A percentile compares a stretch with the other conserved stretches of the same genome.
Conservation (phyloP, 2,113 vertebrate species). For the Pluvialis apricaria region DNA sequence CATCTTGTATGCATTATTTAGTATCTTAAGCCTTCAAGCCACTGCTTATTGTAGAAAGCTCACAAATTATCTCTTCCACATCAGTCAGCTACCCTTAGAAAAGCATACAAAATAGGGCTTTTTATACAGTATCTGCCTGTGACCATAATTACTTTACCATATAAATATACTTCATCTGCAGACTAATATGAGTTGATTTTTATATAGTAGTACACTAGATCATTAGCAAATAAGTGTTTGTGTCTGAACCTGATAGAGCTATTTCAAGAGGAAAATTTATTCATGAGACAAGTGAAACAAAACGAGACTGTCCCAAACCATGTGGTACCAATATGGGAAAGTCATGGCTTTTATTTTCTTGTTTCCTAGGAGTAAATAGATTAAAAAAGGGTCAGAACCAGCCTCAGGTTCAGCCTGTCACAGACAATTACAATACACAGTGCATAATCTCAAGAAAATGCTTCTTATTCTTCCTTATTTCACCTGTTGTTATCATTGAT, state of each 20-base stretch:
- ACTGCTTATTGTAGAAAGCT: background rate
- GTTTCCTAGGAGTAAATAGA: background rate
- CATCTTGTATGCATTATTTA: constrained; percentile 13
- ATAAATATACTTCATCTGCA: background rate
- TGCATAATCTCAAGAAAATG: background rate
- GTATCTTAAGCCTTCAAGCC: background rate
- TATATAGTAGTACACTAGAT: background rate
- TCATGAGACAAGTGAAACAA: background rate
- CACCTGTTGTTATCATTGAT: constrained; percentile 54
- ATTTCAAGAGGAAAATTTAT: background rate
- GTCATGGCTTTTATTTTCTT: background rate
- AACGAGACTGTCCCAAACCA: background rate
- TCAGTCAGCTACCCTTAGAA: background rate
- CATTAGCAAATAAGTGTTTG: background rate
- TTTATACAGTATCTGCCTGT: background rate
- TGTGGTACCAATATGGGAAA: background rate
- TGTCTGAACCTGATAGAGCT: background rate
- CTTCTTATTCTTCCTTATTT: background rate
- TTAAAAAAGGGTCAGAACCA: constrained; percentile 13
- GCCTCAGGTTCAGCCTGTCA: constrained; percentile 35
- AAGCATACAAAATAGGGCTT: background rate
- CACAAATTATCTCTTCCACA: constrained; percentile 4
- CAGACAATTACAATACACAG: background rate
- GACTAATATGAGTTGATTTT: background rate
- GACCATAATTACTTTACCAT: background rate